A percentile compares a stretch with the other conserved stretches of the same genome.
phyloP scores from a whole-genome alignment of 2,113 vertebrate genomes.

The Jacana jacana region DNA sequence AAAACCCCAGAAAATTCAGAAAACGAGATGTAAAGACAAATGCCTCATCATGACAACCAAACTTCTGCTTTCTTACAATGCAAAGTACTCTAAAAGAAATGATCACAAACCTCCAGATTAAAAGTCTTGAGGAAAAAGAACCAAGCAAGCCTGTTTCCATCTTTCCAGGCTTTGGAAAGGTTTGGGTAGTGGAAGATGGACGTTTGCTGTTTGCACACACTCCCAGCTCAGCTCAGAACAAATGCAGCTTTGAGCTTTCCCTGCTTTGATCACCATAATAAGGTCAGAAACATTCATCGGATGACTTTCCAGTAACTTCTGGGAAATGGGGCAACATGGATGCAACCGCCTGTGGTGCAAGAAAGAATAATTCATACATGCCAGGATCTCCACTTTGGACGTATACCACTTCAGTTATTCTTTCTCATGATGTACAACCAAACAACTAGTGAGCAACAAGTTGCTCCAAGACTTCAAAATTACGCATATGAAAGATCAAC shows the following conservation, averaged over 20 bases:
- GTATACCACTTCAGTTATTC: not conserved
- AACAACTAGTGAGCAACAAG: not conserved
- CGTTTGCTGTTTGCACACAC: not conserved
- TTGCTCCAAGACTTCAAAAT: not conserved
- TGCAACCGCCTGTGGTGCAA: not conserved
- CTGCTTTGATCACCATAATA: not conserved
- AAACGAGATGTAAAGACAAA: not conserved
- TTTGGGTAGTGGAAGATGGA: rapidly evolving
- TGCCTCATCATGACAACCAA: not conserved
- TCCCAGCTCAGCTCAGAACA: not conserved
- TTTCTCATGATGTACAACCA: not conserved
- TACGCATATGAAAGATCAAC: not conserved
- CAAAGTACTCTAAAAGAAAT: not conserved
- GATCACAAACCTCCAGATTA: not conserved
- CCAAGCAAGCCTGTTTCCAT: not conserved
- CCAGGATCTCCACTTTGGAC: not conserved
- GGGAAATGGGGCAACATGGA: not conserved
- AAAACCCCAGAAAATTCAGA: rapidly evolving
- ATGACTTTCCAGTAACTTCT: not conserved
- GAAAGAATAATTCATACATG: not conserved
- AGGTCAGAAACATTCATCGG: not conserved
- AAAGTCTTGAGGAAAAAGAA: not conserved
- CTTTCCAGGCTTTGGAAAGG: not conserved
- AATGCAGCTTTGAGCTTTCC: not conserved
- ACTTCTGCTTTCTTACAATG: not conserved